A percentile compares a stretch with the other conserved stretches of the same genome.
Evolutionary conservation across 23 tunicate species (phyloP).

Genomic region (Trididemnum miniatum): DNA sequence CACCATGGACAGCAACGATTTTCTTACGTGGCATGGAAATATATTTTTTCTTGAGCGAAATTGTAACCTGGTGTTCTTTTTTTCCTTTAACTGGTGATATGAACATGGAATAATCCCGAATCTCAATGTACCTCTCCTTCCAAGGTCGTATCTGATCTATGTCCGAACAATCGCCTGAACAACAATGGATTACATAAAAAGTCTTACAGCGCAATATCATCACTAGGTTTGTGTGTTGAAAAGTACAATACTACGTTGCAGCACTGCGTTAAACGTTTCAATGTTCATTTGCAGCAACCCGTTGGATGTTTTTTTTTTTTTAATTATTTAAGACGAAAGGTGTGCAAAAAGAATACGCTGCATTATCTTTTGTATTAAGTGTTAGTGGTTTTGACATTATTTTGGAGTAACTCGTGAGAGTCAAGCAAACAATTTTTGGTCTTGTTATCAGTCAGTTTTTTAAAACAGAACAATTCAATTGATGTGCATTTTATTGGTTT

Average conservation of each 20-base stretch:
- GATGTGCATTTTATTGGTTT: too few species aligned
- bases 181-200: background rate
- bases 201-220: too few species aligned
- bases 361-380: too few species aligned
- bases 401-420: too few species aligned
- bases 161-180: background rate
- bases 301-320: background rate
- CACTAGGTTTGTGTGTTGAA: background rate
- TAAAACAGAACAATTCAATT: too few species aligned
- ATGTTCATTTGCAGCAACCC: background rate
- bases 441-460: too few species aligned
- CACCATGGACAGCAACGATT: slow-evolving; percentile 10
- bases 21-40: slow-evolving; percentile 8
- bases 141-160: background rate
- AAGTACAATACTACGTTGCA: background rate
- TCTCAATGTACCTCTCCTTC: background rate
- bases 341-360: too few species aligned
- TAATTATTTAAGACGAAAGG: background rate
- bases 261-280: background rate
- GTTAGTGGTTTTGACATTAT: too few species aligned
- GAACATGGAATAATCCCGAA: background rate
- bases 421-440: too few species aligned
- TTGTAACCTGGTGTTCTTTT: background rate
- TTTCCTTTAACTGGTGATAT: background rate
- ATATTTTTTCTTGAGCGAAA: slow-evolving; percentile 7